Percentiles rank a stretch among this genome's conserved stretches.
phyloP scores from a whole-genome alignment of 2,797 vertebrate species.

The Acipenser transmontanus region DNA sequence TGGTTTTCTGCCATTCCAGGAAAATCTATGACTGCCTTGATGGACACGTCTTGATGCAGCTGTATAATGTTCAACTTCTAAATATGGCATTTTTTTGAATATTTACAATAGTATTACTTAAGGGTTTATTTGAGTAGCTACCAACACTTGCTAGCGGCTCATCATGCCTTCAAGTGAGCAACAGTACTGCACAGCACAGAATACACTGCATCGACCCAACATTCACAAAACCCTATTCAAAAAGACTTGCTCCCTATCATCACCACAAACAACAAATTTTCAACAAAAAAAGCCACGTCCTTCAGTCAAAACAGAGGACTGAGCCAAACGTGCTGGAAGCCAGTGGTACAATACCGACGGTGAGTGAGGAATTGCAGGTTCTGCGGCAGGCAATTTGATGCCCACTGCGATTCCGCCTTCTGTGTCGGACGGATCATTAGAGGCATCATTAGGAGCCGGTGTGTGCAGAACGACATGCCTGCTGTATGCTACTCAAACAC shows the following conservation, averaged over 20 bases:
- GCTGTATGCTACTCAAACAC: conserved; percentile 26
- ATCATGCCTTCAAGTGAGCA: no score
- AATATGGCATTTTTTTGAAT: no score
- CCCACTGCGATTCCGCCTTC: conserved; percentile 23
- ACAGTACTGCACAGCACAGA: no score
- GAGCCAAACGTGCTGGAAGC: conserved; percentile 12
- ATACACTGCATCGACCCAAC: no score
- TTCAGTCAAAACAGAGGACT: conserved; percentile 1
- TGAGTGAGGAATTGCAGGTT: conserved; percentile 21
- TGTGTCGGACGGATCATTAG: conserved; percentile 29
- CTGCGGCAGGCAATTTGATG: conserved; percentile 18
- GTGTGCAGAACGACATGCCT: conserved; percentile 19
- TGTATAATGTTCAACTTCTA: no score
- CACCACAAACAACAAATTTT: background rate
- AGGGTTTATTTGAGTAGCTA: no score
- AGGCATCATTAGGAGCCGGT: conserved; percentile 28
- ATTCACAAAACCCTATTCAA: background rate
- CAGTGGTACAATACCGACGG: background rate
- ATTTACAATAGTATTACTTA: no score
- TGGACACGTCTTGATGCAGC: no score
- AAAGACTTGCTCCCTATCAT: background rate
- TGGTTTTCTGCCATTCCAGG: no score
- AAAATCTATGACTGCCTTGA: no score
- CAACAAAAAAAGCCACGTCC: conserved; percentile 1
- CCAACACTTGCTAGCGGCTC: no score